Evolutionary conservation across 2,888 invertebrate genomes (phyloP), one percentile per base, ranked within the genome.

Genomic region (Dynastes hyllus): DNA sequence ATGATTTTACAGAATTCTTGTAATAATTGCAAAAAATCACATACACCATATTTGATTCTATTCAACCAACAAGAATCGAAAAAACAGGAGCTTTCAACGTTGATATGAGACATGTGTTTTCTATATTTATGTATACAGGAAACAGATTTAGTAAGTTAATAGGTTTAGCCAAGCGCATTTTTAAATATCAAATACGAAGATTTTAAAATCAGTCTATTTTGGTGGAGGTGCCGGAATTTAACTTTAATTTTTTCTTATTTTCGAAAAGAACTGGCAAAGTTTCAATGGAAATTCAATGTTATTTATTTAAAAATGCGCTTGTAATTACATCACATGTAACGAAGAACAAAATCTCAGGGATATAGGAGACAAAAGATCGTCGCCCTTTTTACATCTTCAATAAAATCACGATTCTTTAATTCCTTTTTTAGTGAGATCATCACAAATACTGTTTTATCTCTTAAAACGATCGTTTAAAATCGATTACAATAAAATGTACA

Each of bases 11-110:
- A 76, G 50, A 77, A 73, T 77, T 51, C 27, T 51, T 27, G 71
- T 76, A 66, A 77, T 76, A 66, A 76, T 77, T 83, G 85, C 85
- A 84, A 86, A 86, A 32, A 87, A 87, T 87, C 87, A 87, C 87
- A 87, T 86, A 84, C 86, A 87, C 86, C 84, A 83, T 84, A 75
- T 66, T 78, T 61, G 50, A 58, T 58, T 63, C 37, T 77, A 77
- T 58, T 77, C 58, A 69, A 69, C 37, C 27, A 76, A 67, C 65
- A 22, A 8, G 3, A 55, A 61, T 73, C 40, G 69, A 69, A 58
- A 67, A 77, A n/a, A 27, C 40, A 69, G 61, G 61, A 61, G 45
- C 22, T 53, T 37, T 37, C 32, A 73, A 61, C 45, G 73, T n/a
- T 75, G 73, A 75, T 75, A 75, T 75, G 73, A 61, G 51, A 53